phyloP scores from a whole-genome alignment of 2,113 vertebrate genomes.

The Jacana jacana region DNA sequence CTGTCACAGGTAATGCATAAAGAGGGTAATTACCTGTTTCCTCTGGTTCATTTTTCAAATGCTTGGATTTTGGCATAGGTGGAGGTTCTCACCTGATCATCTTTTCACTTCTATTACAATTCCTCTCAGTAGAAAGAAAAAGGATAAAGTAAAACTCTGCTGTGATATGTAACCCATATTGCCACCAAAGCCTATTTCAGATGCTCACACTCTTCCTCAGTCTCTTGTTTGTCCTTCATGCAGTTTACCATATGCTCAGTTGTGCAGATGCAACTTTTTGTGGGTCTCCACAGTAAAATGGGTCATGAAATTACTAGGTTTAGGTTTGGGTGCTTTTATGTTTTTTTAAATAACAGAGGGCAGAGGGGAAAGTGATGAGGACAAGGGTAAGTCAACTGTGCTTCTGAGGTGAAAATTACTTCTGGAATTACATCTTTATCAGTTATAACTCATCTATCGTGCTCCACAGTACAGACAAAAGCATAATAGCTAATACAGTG shows the following conservation, averaged over 20 bases:
- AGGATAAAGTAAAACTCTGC: not conserved
- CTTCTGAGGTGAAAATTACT: not conserved
- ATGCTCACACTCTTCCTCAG: not conserved
- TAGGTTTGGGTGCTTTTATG: too few species aligned
- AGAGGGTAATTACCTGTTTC: conserved; percentile 4
- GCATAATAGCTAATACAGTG: not conserved
- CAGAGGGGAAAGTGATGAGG: not conserved
- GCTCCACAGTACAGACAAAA: not conserved
- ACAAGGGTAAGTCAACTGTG: not conserved
- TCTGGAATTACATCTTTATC: not conserved
- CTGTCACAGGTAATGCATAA: not conserved
- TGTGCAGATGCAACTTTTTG: not conserved
- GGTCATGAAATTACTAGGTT: not conserved
- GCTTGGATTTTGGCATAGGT: not conserved
- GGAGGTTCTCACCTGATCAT: not conserved
- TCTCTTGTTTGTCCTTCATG: not conserved
- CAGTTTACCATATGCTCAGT: not conserved
- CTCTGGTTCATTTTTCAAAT: not conserved
- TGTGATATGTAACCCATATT: not conserved
- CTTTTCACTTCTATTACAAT: not conserved
- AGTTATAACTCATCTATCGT: not conserved
- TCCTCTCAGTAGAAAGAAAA: not conserved
- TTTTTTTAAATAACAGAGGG: not conserved
- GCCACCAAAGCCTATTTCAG: not conserved
- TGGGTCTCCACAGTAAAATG: not conserved